These are phyloP conservation scores for Nothoprocta pentlandii DNA, from an alignment of 2,113 vertebrate species.

Conservation along the genomic window DNA sequence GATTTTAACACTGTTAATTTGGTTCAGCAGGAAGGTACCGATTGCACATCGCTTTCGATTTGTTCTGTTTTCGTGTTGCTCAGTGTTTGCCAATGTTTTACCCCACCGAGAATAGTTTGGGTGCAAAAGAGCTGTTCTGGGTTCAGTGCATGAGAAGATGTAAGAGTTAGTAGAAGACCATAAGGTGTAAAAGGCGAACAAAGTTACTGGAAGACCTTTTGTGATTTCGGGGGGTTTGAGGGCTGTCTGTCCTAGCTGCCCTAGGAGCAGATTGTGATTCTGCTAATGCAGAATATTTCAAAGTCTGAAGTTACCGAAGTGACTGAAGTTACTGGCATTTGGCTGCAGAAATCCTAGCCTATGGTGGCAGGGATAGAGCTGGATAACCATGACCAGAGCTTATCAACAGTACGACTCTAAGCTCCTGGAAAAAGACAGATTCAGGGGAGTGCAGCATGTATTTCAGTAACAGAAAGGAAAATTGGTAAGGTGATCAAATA, in stretches of 20 bases:
- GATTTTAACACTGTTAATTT: background rate
- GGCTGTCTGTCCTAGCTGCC: background rate
- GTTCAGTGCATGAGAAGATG: rapidly evolving
- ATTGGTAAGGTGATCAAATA: background rate
- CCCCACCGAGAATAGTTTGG: background rate
- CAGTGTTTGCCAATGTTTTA: background rate
- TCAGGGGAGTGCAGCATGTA: rapidly evolving
- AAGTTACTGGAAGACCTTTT: background rate
- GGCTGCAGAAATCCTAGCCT: background rate
- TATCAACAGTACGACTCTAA: background rate
- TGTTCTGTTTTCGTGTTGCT: background rate
- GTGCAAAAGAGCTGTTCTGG: background rate
- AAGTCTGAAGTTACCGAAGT: background rate
- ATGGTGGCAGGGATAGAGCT: background rate
- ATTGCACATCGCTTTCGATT: slow-evolving; percentile 37
- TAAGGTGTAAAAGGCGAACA: background rate
- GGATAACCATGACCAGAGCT: background rate
- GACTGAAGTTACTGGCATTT: background rate
- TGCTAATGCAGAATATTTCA: background rate
- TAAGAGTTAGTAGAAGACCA: background rate
- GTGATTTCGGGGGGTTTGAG: background rate
- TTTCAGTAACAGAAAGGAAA: background rate
- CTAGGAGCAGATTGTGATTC: slow-evolving; percentile 16
- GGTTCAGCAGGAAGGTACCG: background rate
- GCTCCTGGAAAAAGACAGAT: background rate